phyloP scores from a whole-genome alignment of 2,113 vertebrate genomes.

The Pongo abelii region DNA sequence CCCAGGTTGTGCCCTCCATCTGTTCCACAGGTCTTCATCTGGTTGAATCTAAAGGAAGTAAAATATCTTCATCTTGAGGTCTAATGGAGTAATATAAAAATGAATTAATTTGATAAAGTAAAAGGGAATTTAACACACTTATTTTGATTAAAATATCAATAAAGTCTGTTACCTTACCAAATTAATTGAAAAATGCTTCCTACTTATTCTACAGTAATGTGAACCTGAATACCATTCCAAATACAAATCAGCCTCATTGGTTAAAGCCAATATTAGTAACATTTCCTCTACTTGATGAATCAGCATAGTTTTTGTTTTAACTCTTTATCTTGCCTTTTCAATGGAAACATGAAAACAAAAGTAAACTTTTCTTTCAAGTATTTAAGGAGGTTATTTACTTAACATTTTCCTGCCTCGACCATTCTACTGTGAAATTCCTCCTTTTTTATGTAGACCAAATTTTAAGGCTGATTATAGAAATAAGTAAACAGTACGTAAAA shows the following conservation, averaged over 20 bases:
- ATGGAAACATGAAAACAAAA: not conserved
- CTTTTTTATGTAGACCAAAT: not conserved
- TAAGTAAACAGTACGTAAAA: not conserved
- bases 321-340: not conserved
- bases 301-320: not conserved
- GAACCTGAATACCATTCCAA: not conserved
- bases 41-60: conserved; percentile 43
- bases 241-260: not conserved
- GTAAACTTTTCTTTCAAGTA: not conserved
- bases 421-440: not conserved
- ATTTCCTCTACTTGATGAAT: not conserved
- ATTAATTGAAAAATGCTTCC: conserved; percentile 6
- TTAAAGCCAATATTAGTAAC: not conserved
- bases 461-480: not conserved
- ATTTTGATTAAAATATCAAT: not conserved
- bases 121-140: not conserved
- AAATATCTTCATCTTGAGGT: conserved; percentile 64
- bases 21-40: conserved; percentile 70
- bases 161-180: not conserved
- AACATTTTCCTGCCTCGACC: not conserved
- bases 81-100: conserved; percentile 35
- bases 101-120: not conserved
- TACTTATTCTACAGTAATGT: not conserved
- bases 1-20: conserved; percentile 70
- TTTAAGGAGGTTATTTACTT: not conserved